Evolutionary conservation across 2,888 invertebrate species (phyloP).

Genomic region (Nebria brevicollis): DNA sequence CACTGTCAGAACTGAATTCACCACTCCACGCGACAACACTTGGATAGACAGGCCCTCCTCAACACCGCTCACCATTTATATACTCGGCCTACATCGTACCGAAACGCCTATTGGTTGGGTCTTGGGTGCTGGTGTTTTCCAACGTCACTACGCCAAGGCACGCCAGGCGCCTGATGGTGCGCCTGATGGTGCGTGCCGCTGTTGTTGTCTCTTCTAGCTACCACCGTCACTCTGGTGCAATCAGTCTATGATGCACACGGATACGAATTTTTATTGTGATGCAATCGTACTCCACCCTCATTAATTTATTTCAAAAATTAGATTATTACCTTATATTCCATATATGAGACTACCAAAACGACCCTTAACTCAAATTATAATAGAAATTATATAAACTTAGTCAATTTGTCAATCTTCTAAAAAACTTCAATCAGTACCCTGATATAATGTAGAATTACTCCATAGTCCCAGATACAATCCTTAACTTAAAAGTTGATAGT

Average conservation of each 20-base stretch:
- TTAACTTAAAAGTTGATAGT: too few relatives aligned
- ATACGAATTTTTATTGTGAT: not conserved
- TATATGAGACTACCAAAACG: too few relatives aligned
- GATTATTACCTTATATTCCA: too few relatives aligned
- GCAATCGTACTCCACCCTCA: not conserved
- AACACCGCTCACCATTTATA: conserved; percentile 60
- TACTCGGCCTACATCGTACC: conserved; percentile 61
- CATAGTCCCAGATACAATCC: too few relatives aligned
- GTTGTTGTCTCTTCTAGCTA: not conserved
- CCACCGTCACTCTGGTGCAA: not conserved
- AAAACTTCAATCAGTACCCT: too few relatives aligned
- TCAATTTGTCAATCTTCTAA: too few relatives aligned
- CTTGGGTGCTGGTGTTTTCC: conserved; percentile 42
- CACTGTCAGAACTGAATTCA: conserved; percentile 55
- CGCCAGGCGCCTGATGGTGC: conserved; percentile 51
- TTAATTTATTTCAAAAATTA: too few relatives aligned
- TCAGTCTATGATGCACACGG: not conserved
- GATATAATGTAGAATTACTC: too few relatives aligned
- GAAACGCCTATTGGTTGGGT: conserved; percentile 58
- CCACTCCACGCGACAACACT: conserved; percentile 59
- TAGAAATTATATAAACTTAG: too few relatives aligned
- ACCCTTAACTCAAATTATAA: too few relatives aligned
- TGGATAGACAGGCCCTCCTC: conserved; percentile 59
- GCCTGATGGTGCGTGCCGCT: not conserved
- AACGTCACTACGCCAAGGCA: conserved; percentile 58